phyloP scores from a whole-genome alignment of 2,797 vertebrate species.

The Anomalospiza imberbis region DNA sequence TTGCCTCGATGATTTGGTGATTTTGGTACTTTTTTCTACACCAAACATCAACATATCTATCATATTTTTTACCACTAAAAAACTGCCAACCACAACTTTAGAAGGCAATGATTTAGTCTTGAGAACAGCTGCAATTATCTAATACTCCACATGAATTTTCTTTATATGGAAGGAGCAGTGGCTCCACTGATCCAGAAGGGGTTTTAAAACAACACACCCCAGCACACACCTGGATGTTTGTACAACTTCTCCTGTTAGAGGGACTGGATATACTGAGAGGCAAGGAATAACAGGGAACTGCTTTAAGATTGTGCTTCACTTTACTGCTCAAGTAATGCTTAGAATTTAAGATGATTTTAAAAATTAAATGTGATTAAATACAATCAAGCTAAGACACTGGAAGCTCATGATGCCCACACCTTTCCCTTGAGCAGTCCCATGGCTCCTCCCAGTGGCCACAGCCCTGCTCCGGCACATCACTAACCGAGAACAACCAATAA shows the following conservation, averaged over 20 bases:
- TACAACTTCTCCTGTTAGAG: not conserved
- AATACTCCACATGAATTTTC: not conserved
- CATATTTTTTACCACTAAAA: not conserved
- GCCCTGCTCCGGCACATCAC: not conserved
- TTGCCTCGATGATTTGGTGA: not conserved
- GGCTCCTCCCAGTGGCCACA: slow-evolving; percentile 47
- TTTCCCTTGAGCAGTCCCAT: not conserved
- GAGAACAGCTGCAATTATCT: not conserved
- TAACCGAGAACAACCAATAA: not conserved
- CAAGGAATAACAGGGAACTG: not conserved
- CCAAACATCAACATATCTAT: not conserved
- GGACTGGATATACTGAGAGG: not conserved
- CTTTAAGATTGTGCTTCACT: not conserved
- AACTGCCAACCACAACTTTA: not conserved
- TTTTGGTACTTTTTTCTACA: not conserved
- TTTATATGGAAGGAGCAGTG: not conserved
- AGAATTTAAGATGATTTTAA: not conserved
- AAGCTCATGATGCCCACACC: not conserved
- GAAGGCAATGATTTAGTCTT: not conserved
- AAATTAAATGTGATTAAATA: not conserved
- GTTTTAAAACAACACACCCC: not conserved
- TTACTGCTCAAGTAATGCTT: not conserved
- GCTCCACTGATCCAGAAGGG: not conserved
- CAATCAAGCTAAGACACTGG: not conserved
- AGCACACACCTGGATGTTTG: not conserved